phyloP scores from a whole-genome alignment of 2,888 invertebrate species.

The Stenoptilia bipunctidactyla region DNA sequence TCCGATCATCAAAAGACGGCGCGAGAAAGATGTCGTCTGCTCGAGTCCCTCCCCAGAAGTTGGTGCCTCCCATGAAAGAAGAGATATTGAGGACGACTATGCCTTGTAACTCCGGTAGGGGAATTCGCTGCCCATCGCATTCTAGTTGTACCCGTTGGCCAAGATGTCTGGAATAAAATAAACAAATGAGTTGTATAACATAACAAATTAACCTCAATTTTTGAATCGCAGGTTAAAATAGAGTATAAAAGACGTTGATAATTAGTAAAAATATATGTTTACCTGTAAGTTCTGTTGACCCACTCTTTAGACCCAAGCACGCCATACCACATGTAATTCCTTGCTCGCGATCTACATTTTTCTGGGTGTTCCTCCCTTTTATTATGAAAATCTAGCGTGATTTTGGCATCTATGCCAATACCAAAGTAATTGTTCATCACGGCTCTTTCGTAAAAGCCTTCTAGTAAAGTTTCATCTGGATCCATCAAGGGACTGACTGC shows the following conservation, averaged over 20 bases:
- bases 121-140: conserved; percentile 96
- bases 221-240: no score
- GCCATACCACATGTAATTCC: conserved; percentile 97
- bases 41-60: conserved; percentile 97
- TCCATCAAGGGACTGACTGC: conserved; percentile 97
- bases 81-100: conserved; percentile 95
- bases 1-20: conserved; percentile 95
- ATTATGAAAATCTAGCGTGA: conserved; percentile 95
- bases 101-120: conserved; percentile 94
- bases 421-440: conserved; percentile 99
- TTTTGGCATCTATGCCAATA: conserved; percentile 98
- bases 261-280: background rate
- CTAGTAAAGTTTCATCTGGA: conserved; percentile 87
- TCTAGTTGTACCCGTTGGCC: conserved; percentile 95
- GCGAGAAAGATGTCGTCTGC: conserved; percentile 92
- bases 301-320: conserved; percentile 84
- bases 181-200: background rate
- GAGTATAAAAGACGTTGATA: no score
- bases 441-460: conserved; percentile 92
- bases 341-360: conserved; percentile 92
- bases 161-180: conserved; percentile 75
- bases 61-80: conserved; percentile 98
- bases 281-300: conserved; percentile 91
- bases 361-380: conserved; percentile 98
- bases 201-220: no score